A percentile compares a stretch with the other conserved stretches of the same genome.
Conservation (phyloP, 2,888 invertebrate species). For the Caenorhabditis auriculariae region DNA sequence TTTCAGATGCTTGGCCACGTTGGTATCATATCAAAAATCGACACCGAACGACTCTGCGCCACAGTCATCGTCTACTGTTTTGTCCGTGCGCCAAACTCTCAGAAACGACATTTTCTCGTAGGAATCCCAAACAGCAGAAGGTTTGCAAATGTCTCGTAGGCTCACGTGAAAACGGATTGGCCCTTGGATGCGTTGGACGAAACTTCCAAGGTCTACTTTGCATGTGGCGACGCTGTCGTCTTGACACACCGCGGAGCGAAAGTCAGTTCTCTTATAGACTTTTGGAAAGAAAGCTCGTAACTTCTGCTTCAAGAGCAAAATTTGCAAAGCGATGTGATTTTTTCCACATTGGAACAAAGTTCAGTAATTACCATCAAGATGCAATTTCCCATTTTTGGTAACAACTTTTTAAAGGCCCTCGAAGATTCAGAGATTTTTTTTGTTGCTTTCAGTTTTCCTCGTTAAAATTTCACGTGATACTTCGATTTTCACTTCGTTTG, state of each 20-base stretch:
- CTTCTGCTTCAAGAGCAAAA: too few relatives aligned
- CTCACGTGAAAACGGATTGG: slow-evolving; percentile 17
- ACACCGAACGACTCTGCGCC: slow-evolving; percentile 5
- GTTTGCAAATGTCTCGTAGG: neutral
- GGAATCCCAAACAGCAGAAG: neutral
- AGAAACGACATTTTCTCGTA: slow-evolving; percentile 8
- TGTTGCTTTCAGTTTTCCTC: too few relatives aligned
- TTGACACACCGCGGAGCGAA: slow-evolving; percentile 1
- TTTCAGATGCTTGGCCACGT: slow-evolving; percentile 25
- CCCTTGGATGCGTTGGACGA: slow-evolving; percentile 14
- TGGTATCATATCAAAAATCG: slow-evolving; percentile 8
- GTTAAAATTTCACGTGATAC: too few relatives aligned
- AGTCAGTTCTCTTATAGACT: too few relatives aligned
- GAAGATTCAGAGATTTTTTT: too few relatives aligned
- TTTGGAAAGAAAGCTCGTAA: too few relatives aligned
- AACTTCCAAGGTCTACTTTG: slow-evolving; percentile 6
- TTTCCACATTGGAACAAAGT: too few relatives aligned
- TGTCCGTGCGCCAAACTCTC: neutral
- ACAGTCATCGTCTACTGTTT: slow-evolving; percentile 6
- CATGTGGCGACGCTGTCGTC: slow-evolving; percentile 15
- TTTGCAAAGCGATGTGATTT: too few relatives aligned
- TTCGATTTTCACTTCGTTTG: too few relatives aligned
- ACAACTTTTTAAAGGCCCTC: too few relatives aligned
- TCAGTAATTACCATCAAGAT: too few relatives aligned
- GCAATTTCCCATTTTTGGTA: too few relatives aligned